Evolutionary conservation across 1,140 invertebrate genomes (phyloP), one percentile per base, ranked within the genome.

Genomic region (Drosophila serrata): DNA sequence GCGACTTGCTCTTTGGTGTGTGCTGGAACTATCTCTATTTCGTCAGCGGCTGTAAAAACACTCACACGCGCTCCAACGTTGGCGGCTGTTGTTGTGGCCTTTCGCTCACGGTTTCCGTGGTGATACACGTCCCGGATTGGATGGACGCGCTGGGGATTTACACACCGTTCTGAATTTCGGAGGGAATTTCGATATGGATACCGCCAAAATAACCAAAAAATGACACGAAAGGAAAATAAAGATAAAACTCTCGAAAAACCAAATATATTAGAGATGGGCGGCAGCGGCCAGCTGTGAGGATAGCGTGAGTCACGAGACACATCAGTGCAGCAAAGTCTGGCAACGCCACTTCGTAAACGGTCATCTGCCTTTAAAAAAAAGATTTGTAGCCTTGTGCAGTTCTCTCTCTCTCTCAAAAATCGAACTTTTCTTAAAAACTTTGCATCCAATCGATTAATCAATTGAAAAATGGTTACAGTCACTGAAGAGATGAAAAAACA

Each of bases 201-300:
- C 8, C 33, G 33, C 31, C 19, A 37, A 55, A n/a, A 9, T 13
- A 55, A 11, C 13, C 13, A 2, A 37, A 55, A 55, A 55, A 8
- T 55, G 19, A 55, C 51, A 55, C 19, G 13, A 55, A 37, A 55
- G 9, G 11, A 55, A 55, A 55, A 55, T 37, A 55, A 22, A 53
- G 22, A 37, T 19, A 53, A 55, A 55, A 24, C 19, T 37, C 51
- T 37, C 19, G 33, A 55, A 15, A 55, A 55, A 37, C 33, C 33
- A 55, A 55, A 55, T 55, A 22, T 24, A 24, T 37, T 55, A 37
- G 51, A 13, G 51, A 53, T 53, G 51, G 13, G 19, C 19, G 31
- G 12, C 12, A 19, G 31, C 17, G 7, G 3, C 29, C 49, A 53
- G 49, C 49, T 53, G 49, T 4, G 29, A 19, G n/a, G 48, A 17